Conservation (phyloP, 35 echinoderm and acorn worm genomes). For the Lytechinus pictus region DNA sequence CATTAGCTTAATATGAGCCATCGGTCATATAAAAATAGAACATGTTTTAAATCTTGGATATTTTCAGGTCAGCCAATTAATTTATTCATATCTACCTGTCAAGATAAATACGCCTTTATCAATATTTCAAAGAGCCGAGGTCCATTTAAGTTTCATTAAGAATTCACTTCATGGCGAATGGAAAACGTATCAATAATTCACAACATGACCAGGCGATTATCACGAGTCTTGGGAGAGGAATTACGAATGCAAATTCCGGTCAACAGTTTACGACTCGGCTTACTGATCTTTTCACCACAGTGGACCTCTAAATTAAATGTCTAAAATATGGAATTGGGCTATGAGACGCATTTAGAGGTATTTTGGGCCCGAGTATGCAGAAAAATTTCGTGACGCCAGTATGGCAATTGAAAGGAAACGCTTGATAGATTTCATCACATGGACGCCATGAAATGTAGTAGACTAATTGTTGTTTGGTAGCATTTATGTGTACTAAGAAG, state of each 20-base stretch:
- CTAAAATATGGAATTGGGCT: neutral
- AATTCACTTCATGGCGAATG: neutral
- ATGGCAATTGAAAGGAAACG: neutral
- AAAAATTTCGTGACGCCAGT: neutral
- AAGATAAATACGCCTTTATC: neutral
- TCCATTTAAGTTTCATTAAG: neutral
- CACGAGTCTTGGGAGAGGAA: neutral
- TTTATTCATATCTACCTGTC: neutral
- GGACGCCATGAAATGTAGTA: neutral
- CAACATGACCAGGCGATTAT: neutral
- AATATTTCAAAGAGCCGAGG: neutral
- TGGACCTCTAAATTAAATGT: neutral
- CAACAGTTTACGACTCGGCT: neutral
- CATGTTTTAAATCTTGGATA: neutral
- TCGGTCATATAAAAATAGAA: neutral
- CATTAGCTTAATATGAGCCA: neutral
- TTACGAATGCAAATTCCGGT: neutral
- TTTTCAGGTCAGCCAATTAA: neutral
- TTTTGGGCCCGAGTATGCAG: neutral
- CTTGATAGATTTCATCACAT: neutral
- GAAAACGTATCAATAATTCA: neutral
- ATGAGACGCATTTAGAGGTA: neutral
- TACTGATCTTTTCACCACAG: constrained; percentile 1
- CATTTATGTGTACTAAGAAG: neutral
- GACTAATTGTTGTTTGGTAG: neutral